These are phyloP conservation scores for Synanthedon vespiformis DNA, from an alignment of 2,888 invertebrate genomes.

Conservation along the genomic window DNA sequence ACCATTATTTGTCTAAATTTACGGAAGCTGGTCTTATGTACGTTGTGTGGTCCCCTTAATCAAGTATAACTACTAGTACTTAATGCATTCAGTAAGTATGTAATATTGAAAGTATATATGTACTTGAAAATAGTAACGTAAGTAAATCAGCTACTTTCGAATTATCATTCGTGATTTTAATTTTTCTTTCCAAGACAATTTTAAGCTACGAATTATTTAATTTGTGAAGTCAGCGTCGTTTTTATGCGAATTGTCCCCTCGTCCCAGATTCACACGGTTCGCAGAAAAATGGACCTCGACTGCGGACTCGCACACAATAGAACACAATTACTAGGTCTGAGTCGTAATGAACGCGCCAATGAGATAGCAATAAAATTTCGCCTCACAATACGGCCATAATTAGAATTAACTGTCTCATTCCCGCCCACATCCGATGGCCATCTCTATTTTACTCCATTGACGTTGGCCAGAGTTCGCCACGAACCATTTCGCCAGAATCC, in stretches of 20 bases:
- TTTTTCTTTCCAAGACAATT: not conserved
- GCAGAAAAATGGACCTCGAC: constrained; percentile 43
- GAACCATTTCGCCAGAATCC: not conserved
- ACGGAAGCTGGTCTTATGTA: not conserved
- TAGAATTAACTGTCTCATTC: constrained; percentile 67
- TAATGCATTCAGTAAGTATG: too few relatives aligned
- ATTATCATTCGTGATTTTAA: too few relatives aligned
- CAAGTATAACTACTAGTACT: too few relatives aligned
- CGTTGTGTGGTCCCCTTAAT: not conserved
- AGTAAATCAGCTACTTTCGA: too few relatives aligned
- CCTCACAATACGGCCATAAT: constrained; percentile 62
- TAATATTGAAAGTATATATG: too few relatives aligned
- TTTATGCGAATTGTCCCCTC: constrained; percentile 40
- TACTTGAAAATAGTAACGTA: too few relatives aligned
- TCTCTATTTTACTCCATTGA: constrained; percentile 43
- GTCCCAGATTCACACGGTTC: constrained; percentile 55
- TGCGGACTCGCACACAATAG: constrained; percentile 43
- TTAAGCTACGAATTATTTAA: constrained; percentile 10
- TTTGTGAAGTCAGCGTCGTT: constrained; percentile 24
- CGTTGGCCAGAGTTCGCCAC: constrained; percentile 25
- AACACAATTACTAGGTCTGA: constrained; percentile 45
- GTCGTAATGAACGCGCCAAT: constrained; percentile 58
- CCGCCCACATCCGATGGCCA: constrained; percentile 55
- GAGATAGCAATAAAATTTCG: constrained; percentile 67
- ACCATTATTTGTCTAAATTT: constrained; percentile 27